Conservation (phyloP, 2,888 invertebrate genomes). For the Temnothorax ravouxi region DNA sequence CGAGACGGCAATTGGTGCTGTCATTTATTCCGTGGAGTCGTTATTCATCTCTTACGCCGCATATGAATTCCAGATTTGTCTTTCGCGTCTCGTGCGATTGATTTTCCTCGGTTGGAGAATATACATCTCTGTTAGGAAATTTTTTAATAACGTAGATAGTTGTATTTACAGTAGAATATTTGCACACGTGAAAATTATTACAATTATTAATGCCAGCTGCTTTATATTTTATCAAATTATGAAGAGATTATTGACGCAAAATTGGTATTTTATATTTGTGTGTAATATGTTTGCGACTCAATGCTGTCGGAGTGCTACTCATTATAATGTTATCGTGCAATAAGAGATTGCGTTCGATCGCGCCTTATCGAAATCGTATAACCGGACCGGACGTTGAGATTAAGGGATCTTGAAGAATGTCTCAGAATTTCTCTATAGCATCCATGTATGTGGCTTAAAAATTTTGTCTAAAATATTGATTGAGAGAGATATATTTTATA, state of each 20-base stretch:
- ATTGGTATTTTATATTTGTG: not conserved
- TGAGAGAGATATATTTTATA: not conserved
- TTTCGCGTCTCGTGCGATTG: not conserved
- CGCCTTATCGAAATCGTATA: not conserved
- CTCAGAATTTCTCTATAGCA: not conserved
- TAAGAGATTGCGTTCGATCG: not conserved
- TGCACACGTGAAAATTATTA: not conserved
- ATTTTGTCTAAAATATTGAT: not conserved
- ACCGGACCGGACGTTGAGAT: not conserved
- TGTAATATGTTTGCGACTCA: not conserved
- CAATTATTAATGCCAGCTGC: not conserved
- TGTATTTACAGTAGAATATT: not conserved
- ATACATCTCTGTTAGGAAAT: not conserved
- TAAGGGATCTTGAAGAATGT: not conserved
- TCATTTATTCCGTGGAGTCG: slow-evolving; percentile 12
- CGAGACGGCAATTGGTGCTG: slow-evolving; percentile 12
- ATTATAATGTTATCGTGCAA: not conserved
- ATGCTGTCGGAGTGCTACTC: not conserved
- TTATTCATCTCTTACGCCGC: slow-evolving; percentile 6
- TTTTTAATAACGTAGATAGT: not conserved
- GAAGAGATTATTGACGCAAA: not conserved
- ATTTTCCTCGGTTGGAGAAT: slow-evolving; percentile 1
- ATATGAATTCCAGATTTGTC: not conserved
- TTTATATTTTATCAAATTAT: not conserved
- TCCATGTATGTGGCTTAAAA: not conserved